These are phyloP conservation scores for Achatina immaculata DNA, from an alignment of 1,140 invertebrate genomes.

Conservation along the genomic window DNA sequence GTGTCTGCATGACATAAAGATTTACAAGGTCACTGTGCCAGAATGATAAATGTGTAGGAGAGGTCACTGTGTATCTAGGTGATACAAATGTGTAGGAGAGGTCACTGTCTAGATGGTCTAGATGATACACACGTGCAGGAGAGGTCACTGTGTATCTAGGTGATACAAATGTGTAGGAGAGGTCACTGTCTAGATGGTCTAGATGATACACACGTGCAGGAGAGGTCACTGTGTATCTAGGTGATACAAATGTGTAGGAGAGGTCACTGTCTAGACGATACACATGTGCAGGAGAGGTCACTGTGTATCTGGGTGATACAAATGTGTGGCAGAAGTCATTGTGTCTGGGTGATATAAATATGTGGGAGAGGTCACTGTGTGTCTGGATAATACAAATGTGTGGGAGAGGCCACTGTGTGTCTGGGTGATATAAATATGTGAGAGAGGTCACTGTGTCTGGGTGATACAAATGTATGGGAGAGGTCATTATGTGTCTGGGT, in stretches of 20 bases:
- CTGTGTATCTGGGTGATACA: too few relatives aligned
- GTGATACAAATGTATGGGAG: background rate
- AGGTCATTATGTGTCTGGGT: background rate
- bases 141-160: too few relatives aligned
- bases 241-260: too few relatives aligned
- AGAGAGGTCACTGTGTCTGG: background rate
- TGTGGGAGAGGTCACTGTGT: background rate
- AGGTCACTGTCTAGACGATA: too few relatives aligned
- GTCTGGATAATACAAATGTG: background rate
- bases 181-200: too few relatives aligned
- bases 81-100: too few relatives aligned
- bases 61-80: too few relatives aligned
- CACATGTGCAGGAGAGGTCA: too few relatives aligned
- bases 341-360: background rate
- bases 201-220: too few relatives aligned
- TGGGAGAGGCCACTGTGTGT: background rate
- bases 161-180: too few relatives aligned
- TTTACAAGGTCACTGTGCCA: background rate
- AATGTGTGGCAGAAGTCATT: background rate
- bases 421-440: background rate
- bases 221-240: too few relatives aligned
- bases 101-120: background rate
- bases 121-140: background rate
- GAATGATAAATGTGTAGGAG: background rate
- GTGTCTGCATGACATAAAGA: too few relatives aligned